Conservation (phyloP, 2,797 vertebrate genomes). For the Ctenosaura bakeri region DNA sequence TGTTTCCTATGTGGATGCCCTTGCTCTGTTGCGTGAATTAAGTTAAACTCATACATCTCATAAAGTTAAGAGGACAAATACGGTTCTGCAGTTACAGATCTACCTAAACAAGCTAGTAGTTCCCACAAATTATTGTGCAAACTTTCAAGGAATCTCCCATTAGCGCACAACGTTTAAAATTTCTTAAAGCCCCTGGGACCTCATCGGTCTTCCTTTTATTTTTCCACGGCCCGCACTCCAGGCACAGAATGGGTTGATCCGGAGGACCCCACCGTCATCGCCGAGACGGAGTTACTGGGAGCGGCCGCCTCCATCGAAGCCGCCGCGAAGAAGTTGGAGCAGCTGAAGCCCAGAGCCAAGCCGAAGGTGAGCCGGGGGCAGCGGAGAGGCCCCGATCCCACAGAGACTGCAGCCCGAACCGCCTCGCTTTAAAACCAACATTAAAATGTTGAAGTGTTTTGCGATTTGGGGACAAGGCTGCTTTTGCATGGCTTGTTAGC, state of each 20-base stretch:
- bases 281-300: constrained; percentile 95
- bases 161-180: constrained; percentile 54
- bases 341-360: constrained; percentile 96
- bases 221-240: constrained; percentile 60
- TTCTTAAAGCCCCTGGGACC: constrained; percentile 42
- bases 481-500: too few species aligned
- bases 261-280: constrained; percentile 96
- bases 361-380: constrained; percentile 88
- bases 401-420: background rate
- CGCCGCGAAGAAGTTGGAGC: constrained; percentile 99
- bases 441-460: background rate
- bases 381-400: too few species aligned
- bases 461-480: too few species aligned
- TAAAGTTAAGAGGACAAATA: too few species aligned
- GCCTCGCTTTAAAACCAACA: background rate
- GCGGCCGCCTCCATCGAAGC: constrained; percentile 98
- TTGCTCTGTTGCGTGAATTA: too few species aligned
- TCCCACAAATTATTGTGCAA: too few species aligned
- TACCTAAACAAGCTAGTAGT: too few species aligned
- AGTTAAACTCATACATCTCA: too few species aligned
- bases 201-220: background rate
- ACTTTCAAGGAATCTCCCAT: background rate
- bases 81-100: too few species aligned
- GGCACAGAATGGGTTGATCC: constrained; percentile 96
- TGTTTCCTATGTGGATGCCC: too few species aligned